Percentiles rank a stretch among this genome's conserved stretches.
These are phyloP conservation scores for Triplophysa tibetana DNA, from an alignment of 2,113 vertebrate genomes.

Conservation along the genomic window DNA sequence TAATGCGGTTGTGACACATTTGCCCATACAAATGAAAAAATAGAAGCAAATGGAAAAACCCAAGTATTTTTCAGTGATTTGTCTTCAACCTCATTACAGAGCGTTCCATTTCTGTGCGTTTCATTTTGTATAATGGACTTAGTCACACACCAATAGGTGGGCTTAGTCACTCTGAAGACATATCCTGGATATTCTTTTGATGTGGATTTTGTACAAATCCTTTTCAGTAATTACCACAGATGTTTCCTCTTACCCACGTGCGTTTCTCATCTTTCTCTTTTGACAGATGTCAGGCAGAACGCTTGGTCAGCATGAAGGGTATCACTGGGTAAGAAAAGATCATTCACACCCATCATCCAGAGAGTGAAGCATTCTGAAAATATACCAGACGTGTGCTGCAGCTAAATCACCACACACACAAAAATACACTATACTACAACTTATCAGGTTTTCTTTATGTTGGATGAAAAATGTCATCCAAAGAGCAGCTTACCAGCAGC, in stretches of 20 bases:
- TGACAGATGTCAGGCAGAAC: neutral
- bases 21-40: constrained; percentile 20
- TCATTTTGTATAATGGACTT: constrained; percentile 29
- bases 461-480: constrained; percentile 26
- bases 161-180: constrained; percentile 16
- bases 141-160: constrained; percentile 23
- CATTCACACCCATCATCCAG: neutral
- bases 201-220: constrained; percentile 7
- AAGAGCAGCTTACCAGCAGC: constrained; percentile 19
- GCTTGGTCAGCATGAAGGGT: neutral
- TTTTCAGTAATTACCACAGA: constrained; percentile 12
- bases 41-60: constrained; percentile 11
- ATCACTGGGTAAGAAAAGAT: constrained; percentile 11
- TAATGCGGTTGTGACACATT: constrained; percentile 8
- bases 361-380: neutral
- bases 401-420: neutral
- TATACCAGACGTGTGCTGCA: neutral
- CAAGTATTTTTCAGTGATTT: constrained; percentile 14
- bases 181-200: constrained; percentile 1
- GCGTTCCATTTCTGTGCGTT: constrained; percentile 2
- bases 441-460: neutral
- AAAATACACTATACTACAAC: neutral
- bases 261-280: neutral
- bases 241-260: neutral
- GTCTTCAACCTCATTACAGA: constrained; percentile 27